Evolutionary conservation across 2,888 invertebrate genomes (phyloP).

Genomic region (Hypsopygia costalis): DNA sequence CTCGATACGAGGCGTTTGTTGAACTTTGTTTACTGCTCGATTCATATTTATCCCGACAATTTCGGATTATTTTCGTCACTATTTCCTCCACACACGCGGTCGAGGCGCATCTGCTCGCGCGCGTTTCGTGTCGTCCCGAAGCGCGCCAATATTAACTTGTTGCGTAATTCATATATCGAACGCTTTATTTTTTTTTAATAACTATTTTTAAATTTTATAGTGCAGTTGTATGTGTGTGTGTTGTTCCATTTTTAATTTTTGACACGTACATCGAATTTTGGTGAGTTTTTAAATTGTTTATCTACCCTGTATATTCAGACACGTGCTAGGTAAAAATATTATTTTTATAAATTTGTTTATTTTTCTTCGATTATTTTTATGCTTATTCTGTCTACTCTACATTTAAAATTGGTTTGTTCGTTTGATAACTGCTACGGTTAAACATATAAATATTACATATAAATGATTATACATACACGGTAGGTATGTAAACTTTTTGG

Average conservation of each 20-base stretch:
- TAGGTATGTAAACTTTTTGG: too few relatives aligned
- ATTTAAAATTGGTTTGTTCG: too few relatives aligned
- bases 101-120: background rate
- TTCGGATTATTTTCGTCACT: background rate
- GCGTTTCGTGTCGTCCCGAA: conserved; percentile 4
- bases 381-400: too few relatives aligned
- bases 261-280: background rate
- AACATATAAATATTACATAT: too few relatives aligned
- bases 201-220: conserved; percentile 11
- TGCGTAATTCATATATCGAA: conserved; percentile 21
- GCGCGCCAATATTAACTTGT: conserved; percentile 13
- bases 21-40: background rate
- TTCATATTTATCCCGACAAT: background rate
- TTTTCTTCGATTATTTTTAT: too few relatives aligned
- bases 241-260: conserved; percentile 6
- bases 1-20: background rate
- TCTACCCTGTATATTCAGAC: conserved; percentile 1
- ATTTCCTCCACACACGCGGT: background rate
- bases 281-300: background rate
- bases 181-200: conserved; percentile 5
- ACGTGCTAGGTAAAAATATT: too few relatives aligned
- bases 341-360: too few relatives aligned
- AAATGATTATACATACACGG: too few relatives aligned
- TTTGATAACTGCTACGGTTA: too few relatives aligned
- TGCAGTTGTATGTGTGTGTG: conserved; percentile 11